Percentiles rank a stretch among this genome's conserved stretches.
phyloP scores from a whole-genome alignment of 2,113 vertebrate species.

The Galemys pyrenaicus region DNA sequence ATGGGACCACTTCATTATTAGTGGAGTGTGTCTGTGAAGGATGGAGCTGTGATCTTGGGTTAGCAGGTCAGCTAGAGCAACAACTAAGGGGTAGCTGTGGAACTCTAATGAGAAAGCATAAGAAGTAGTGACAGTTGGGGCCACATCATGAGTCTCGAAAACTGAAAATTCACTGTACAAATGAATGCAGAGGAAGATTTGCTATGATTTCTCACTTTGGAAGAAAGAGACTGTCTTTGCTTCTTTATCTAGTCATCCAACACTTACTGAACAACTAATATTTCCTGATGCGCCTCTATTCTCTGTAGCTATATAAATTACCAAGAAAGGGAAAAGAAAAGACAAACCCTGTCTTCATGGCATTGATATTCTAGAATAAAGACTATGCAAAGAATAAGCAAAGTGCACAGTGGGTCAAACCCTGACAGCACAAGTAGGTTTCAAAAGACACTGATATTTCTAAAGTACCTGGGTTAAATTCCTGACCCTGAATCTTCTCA shows the following conservation, averaged over 20 bases:
- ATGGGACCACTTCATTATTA: background rate
- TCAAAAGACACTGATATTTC: background rate
- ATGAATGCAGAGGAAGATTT: accelerated
- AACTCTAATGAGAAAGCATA: background rate
- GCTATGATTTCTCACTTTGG: background rate
- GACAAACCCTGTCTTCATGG: too few species aligned
- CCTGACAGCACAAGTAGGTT: accelerated
- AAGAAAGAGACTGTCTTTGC: background rate
- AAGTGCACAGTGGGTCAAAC: background rate
- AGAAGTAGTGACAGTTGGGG: background rate
- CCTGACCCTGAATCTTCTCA: background rate
- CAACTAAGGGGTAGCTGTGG: background rate
- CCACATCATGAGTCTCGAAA: background rate
- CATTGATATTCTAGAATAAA: too few species aligned
- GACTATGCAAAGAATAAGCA: too few species aligned
- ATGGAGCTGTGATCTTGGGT: background rate
- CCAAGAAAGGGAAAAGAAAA: too few species aligned
- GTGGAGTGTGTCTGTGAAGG: background rate
- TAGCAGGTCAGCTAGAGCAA: background rate
- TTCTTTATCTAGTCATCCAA: background rate
- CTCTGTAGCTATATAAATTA: background rate
- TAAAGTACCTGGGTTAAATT: background rate
- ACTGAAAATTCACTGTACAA: background rate
- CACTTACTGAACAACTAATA: background rate
- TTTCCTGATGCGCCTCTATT: too few species aligned